A percentile compares a stretch with the other conserved stretches of the same genome.
phyloP scores from a whole-genome alignment of 1,140 invertebrate genomes.

The Drosophila ficusphila region DNA sequence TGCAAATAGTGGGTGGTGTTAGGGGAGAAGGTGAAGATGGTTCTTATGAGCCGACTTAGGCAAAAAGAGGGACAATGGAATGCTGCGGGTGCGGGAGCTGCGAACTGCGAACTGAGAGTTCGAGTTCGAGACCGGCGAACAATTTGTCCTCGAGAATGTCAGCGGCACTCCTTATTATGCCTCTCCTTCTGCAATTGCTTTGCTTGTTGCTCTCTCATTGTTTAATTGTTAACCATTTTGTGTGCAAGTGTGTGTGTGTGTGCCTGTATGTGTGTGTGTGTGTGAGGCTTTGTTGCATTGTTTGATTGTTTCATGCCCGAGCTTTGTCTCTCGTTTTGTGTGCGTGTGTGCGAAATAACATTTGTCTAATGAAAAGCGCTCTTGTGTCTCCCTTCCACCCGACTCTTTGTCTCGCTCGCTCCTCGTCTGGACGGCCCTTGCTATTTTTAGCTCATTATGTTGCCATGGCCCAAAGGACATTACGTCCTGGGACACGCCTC shows the following conservation, averaged over 20 bases:
- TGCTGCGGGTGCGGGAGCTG: slow-evolving; percentile 29
- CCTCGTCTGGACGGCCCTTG: slow-evolving; percentile 10
- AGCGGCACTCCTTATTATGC: slow-evolving; percentile 42
- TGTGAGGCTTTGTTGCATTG: slow-evolving; percentile 55
- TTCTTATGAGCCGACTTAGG: slow-evolving; percentile 65
- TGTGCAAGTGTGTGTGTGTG: slow-evolving; percentile 21
- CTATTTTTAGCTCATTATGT: slow-evolving; percentile 73
- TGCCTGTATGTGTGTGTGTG: slow-evolving; percentile 10
- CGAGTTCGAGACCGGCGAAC: slow-evolving; percentile 46
- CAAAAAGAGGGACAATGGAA: slow-evolving; percentile 50
- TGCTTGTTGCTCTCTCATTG: slow-evolving; percentile 72
- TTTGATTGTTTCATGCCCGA: slow-evolving; percentile 59
- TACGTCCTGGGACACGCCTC: slow-evolving; percentile 36
- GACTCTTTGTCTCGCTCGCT: slow-evolving; percentile 3
- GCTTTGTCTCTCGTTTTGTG: slow-evolving; percentile 38
- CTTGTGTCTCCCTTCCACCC: slow-evolving; percentile 6
- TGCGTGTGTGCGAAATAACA: slow-evolving; percentile 62
- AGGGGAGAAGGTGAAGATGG: slow-evolving; percentile 22
- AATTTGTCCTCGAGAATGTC: slow-evolving; percentile 72
- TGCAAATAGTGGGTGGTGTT: neutral
- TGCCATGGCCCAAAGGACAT: slow-evolving; percentile 38
- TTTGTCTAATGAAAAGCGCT: slow-evolving; percentile 68
- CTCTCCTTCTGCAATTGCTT: slow-evolving; percentile 43
- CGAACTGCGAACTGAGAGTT: too few species aligned
- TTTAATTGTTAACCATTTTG: slow-evolving; percentile 78